phyloP scores from a whole-genome alignment of 2,888 invertebrate genomes.

The Galeopsomyia nigrocyanea region DNA sequence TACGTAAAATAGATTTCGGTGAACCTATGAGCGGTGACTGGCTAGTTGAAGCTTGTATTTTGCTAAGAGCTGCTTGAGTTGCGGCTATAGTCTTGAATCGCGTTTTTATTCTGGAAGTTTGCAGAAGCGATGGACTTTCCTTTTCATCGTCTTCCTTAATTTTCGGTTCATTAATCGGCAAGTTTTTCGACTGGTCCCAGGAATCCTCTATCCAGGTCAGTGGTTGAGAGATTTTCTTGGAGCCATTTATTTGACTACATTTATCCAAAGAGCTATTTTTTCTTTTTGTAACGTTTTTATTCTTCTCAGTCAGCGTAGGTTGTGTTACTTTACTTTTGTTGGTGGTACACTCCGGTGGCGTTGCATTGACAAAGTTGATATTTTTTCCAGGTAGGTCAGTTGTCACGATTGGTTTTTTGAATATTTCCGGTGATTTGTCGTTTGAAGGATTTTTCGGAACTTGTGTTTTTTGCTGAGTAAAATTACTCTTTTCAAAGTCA shows the following conservation, averaged over 20 bases:
- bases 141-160: constrained; percentile 21
- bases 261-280: no score
- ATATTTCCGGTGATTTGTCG: no score
- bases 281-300: no score
- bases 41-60: not conserved
- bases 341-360: no score
- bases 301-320: no score
- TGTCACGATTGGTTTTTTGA: no score
- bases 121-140: constrained; percentile 43
- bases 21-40: constrained; percentile 20
- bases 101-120: not conserved
- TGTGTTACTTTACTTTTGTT: no score
- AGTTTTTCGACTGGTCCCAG: constrained; percentile 40
- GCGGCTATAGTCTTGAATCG: not conserved
- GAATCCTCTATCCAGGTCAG: constrained; percentile 45
- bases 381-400: no score
- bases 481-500: constrained; percentile 53
- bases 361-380: no score
- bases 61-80: not conserved
- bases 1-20: constrained; percentile 43
- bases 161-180: not conserved
- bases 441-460: no score
- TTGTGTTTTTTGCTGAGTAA: constrained; percentile 9
- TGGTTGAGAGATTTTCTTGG: not conserved
- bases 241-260: not conserved